Percentiles rank a stretch among this genome's conserved stretches.
Conservation (phyloP, 2,113 vertebrate species). For the Picathartes gymnocephalus region DNA sequence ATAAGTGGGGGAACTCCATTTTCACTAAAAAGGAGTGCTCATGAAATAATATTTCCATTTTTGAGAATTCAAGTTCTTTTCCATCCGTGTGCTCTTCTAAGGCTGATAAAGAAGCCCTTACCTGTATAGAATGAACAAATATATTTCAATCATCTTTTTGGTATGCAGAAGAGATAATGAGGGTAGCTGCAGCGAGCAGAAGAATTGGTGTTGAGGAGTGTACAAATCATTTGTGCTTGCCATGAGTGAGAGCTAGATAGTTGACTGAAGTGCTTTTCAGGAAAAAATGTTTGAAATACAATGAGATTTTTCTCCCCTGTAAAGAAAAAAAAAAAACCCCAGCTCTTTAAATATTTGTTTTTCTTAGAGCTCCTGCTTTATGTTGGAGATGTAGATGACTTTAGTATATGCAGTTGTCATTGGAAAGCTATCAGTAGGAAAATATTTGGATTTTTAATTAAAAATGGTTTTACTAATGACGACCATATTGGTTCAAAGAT, state of each 20-base stretch:
- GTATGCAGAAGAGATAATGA: background rate
- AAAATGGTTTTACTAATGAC: background rate
- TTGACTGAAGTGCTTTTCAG: background rate
- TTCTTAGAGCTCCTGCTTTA: background rate
- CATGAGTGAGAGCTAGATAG: background rate
- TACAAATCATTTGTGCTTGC: background rate
- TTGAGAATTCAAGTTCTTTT: background rate
- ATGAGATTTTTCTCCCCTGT: background rate
- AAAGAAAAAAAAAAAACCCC: background rate
- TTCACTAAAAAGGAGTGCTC: background rate
- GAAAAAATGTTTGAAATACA: background rate
- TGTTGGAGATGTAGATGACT: background rate
- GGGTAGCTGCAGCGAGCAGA: background rate
- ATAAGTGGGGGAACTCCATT: background rate
- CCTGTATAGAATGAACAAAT: background rate
- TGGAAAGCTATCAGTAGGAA: background rate
- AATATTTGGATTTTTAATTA: background rate
- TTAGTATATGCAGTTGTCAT: background rate
- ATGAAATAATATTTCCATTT: background rate
- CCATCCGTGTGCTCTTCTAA: background rate
- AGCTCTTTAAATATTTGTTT: background rate
- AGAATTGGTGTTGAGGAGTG: background rate
- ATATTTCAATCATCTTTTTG: background rate
- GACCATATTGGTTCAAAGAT: background rate
- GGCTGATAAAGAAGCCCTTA: background rate